These are phyloP conservation scores for Dexiosoma caninum DNA, from an alignment of 2,888 invertebrate species.

Conservation along the genomic window DNA sequence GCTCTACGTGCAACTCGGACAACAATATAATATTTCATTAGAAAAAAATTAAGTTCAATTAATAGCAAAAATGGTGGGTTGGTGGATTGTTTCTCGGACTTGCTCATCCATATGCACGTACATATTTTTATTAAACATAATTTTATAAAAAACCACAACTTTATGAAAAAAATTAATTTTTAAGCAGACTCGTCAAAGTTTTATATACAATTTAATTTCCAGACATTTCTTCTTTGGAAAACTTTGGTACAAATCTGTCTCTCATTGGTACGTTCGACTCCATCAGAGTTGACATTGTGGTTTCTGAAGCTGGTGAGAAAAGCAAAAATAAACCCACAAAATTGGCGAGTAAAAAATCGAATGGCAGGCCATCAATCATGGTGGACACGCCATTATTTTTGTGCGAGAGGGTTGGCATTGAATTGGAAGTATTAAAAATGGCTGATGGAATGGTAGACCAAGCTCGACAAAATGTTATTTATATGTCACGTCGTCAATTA, in stretches of 20 bases:
- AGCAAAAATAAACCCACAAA: slow-evolving; percentile 78
- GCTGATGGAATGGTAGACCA: slow-evolving; percentile 93
- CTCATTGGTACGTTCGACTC: slow-evolving; percentile 90
- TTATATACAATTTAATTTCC: not conserved
- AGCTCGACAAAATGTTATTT: slow-evolving; percentile 89
- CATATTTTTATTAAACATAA: too few species aligned
- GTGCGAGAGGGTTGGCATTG: slow-evolving; percentile 93
- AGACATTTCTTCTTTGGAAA: slow-evolving; percentile 87
- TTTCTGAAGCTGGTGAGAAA: slow-evolving; percentile 87
- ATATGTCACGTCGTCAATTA: slow-evolving; percentile 90
- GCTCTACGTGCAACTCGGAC: too few species aligned
- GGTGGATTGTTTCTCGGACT: too few species aligned
- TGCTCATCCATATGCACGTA: too few species aligned
- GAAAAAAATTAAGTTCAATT: too few species aligned
- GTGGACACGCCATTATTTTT: slow-evolving; percentile 87
- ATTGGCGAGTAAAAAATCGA: slow-evolving; percentile 70
- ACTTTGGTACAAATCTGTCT: slow-evolving; percentile 91
- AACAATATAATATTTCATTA: too few species aligned
- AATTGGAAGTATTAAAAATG: slow-evolving; percentile 92
- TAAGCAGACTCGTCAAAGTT: too few species aligned
- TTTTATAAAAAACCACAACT: too few species aligned
- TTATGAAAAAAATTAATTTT: too few species aligned
- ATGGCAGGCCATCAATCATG: slow-evolving; percentile 71
- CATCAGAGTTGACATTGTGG: slow-evolving; percentile 95
- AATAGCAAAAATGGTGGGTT: too few species aligned